These are phyloP conservation scores for Artibeus jamaicensis DNA, from an alignment of 2,797 vertebrate genomes.

Conservation along the genomic window DNA sequence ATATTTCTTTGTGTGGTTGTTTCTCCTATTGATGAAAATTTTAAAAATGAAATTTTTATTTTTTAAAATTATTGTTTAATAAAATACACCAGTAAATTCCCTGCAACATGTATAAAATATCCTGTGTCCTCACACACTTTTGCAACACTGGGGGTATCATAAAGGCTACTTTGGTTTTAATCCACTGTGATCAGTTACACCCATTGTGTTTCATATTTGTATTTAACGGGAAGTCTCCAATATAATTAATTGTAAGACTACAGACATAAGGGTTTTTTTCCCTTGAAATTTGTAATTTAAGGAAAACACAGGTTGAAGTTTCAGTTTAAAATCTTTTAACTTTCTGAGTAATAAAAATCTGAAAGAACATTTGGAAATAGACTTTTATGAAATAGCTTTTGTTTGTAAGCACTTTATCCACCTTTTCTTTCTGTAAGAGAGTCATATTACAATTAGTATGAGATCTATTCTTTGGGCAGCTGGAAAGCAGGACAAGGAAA, in stretches of 20 bases:
- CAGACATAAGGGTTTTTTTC: not conserved
- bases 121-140: not conserved
- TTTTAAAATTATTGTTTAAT: not conserved
- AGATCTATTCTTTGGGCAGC: slow-evolving; percentile 60
- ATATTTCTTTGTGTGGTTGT: not conserved
- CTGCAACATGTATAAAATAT: not conserved
- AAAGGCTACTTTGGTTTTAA: slow-evolving; percentile 25
- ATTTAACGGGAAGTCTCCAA: not conserved
- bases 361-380: slow-evolving; percentile 42
- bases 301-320: slow-evolving; percentile 8
- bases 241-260: not conserved
- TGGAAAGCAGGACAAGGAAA: slow-evolving; percentile 70
- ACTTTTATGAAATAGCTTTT: slow-evolving; percentile 51
- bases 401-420: slow-evolving; percentile 53
- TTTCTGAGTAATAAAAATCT: slow-evolving; percentile 28
- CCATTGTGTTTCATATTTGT: slow-evolving; percentile 17
- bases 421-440: slow-evolving; percentile 52
- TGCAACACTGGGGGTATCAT: not conserved
- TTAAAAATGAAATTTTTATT: not conserved
- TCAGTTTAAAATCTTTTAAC: slow-evolving; percentile 40
- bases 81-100: not conserved
- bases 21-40: not conserved
- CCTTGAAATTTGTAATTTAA: slow-evolving; percentile 10
- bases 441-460: slow-evolving; percentile 46
- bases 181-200: not conserved